Evolutionary conservation across 2,888 invertebrate species (phyloP).

Genomic region (Meghimatium bilineatum): DNA sequence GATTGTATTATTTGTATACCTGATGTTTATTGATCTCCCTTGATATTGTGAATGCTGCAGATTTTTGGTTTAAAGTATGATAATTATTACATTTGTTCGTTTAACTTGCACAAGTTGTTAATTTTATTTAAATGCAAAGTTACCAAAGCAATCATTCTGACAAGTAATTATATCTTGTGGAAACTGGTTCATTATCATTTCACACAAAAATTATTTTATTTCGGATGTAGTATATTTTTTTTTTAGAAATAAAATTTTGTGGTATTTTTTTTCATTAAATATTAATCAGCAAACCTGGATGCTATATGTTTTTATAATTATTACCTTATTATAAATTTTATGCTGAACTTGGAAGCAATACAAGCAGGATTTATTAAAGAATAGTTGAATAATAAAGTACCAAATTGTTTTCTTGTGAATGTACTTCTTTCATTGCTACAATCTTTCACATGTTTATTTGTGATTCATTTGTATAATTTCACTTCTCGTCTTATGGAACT

Average conservation of each 20-base stretch:
- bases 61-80: neutral
- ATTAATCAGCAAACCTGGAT: neutral
- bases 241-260: neutral
- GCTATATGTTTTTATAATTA: neutral
- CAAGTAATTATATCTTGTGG: neutral
- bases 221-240: neutral
- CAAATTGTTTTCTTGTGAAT: neutral
- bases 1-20: neutral
- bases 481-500: too few relatives aligned
- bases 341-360: conserved; percentile 13
- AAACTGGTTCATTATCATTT: neutral
- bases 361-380: conserved; percentile 10
- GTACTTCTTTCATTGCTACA: neutral
- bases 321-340: neutral
- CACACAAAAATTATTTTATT: neutral
- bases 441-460: neutral
- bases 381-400: neutral
- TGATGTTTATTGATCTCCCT: neutral
- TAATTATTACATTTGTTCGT: neutral
- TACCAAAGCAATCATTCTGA: conserved; percentile 1
- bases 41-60: neutral
- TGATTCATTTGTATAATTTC: too few relatives aligned
- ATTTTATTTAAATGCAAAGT: neutral
- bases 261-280: neutral
- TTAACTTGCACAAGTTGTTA: neutral